Evolutionary conservation across 2,888 invertebrate species (phyloP), one percentile per base, ranked within the genome.

Genomic region (Sturmia bella): DNA sequence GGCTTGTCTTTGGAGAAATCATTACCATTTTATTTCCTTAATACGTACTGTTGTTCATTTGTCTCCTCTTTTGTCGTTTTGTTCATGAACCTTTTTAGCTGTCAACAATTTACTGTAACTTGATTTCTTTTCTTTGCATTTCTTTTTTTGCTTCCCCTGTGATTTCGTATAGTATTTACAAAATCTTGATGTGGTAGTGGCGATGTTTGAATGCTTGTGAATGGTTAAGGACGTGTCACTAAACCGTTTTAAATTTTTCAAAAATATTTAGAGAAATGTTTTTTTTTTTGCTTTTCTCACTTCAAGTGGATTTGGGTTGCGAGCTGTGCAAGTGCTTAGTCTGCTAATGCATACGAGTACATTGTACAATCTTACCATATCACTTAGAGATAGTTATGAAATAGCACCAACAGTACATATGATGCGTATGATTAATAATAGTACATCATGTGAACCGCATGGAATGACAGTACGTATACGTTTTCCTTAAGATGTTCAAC

Each of bases 51-150:
- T 19, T n/a, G 12, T 39, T 39, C 39, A 21, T 0, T 50, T 39
- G 32, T 43, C 24, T 70, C 12, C 1, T 61, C n/a, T 17, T 41
- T 66, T 61, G n/a, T 13, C 43, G 13, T 41, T 56, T 69, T 66
- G 64, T 54, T 61, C 41, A 64, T 15, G 54, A 45, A 78, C 78
- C 37, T 76, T 76, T 64, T 68, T 68, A 81, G 68, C 59, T 76
- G 72, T 66, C 76, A 76, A 59, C 75, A 80, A 54, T 80, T 72
- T 68, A 50, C 50, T 56, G 48, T 52, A 72, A 76, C 24, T 70
- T 75, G 59, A 64, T 80, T 74, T 50, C 45, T 45, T 70, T 72
- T 27, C 19, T 7, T 45, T 3, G 37, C 50, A 72, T 80, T 80
- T 61, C 13, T 15, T 12, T 24, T 24, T 32, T 1, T 54, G 19